phyloP scores from a whole-genome alignment of 2,113 vertebrate genomes.

The Capreolus pygargus region DNA sequence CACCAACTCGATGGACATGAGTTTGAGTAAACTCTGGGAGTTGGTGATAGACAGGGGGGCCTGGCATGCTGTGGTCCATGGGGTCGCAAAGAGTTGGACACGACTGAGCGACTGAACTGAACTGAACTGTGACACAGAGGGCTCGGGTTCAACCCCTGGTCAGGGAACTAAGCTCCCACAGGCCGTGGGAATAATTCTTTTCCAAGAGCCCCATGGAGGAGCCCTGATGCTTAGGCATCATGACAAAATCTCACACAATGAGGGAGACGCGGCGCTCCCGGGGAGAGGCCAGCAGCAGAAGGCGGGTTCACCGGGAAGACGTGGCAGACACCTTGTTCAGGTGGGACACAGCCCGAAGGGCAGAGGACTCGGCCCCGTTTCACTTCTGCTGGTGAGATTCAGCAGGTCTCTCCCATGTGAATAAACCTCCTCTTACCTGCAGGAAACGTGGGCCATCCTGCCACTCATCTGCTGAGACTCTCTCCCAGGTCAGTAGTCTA shows the following conservation, averaged over 20 bases:
- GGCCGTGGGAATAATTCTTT: not conserved
- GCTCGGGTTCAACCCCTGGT: not conserved
- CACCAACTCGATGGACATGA: rapidly evolving
- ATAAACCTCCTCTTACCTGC: not conserved
- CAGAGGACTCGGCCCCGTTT: not conserved
- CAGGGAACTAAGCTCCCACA: not conserved
- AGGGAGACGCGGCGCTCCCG: rapidly evolving
- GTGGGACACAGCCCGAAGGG: not conserved
- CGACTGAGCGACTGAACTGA: not conserved
- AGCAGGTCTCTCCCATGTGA: not conserved
- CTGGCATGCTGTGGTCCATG: rapidly evolving
- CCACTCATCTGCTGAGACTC: not conserved
- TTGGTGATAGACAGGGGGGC: not conserved
- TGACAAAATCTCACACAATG: not conserved
- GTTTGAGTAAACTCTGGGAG: not conserved
- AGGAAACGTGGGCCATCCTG: not conserved
- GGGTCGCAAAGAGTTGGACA: rapidly evolving
- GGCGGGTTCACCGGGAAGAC: not conserved
- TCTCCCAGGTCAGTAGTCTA: not conserved
- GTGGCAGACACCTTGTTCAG: rapidly evolving
- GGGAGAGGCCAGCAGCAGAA: rapidly evolving
- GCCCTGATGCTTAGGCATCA: too few species aligned
- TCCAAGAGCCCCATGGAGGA: not conserved
- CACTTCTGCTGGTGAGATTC: not conserved
- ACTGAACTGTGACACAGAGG: not conserved